Base-by-base conservation (phyloP, 2,797 vertebrate genomes). In the Centropyge bicolor region DNA sequence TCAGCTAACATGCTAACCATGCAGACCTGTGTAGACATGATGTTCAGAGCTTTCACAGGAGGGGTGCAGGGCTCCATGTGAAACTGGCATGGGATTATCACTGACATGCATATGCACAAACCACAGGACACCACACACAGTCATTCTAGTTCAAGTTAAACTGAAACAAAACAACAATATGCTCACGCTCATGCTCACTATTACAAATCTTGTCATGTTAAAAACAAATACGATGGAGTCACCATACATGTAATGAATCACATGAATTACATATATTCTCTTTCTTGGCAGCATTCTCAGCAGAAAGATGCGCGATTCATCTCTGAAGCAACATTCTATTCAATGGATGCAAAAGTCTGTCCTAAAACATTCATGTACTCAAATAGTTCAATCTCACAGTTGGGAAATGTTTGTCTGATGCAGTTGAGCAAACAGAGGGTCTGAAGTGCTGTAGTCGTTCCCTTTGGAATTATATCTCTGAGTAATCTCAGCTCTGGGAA, bases 331-430 rank as follows among this genome's bases (percentile, higher is more conserved):
- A 14, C 20, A n/a, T 61, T 16, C 13, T 8, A 24, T 62, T 62
- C 40, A 31, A 3, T 19, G 60, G 41, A 63, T 11, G 31, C 36
- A 27, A 31, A 46, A 63, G 14, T 19, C 24, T 64, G 24, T 31
- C 62, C 43, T 35, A 27, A 49, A 19, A 20, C 11, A 48, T 59
- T n/a, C 2, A 41, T 22, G 20, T 41, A 31, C 7, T 4, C 46
- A 36, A 35, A 51, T 48, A 35, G 24, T 38, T 14, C 43, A 59
- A 6, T 38, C 56, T 49, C 10, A 35, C 45, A 65, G 45, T 48
- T 48, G 62, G 43, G 62, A 46, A 64, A 36, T 65, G 19, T 49
- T 49, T 65, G 45, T n/a, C 46, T 12, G 27, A 49, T 35, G 63
- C 63, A 8, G 36, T 51, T n/a, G 12, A 38, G 8, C 20, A 66